These are phyloP conservation scores for Pseudochirops corinnae DNA, from an alignment of 2,797 vertebrate genomes.

Conservation along the genomic window DNA sequence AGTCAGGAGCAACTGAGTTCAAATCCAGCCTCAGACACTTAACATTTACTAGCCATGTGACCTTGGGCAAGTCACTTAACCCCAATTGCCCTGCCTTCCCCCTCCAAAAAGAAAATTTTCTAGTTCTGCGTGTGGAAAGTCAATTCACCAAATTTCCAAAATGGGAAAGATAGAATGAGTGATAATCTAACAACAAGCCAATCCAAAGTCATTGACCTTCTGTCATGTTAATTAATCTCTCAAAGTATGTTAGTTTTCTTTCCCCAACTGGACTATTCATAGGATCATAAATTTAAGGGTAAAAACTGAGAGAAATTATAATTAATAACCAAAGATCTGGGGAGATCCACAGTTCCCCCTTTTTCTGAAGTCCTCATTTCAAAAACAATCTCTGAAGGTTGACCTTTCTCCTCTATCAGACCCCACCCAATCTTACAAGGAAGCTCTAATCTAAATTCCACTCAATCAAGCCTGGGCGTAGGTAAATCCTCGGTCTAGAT, in stretches of 20 bases:
- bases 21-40: no score
- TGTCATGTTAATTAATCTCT: background rate
- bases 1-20: no score
- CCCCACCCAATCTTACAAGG: background rate
- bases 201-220: background rate
- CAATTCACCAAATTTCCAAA: background rate
- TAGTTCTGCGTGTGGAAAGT: background rate
- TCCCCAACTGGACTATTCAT: background rate
- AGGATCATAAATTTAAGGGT: background rate
- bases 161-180: background rate
- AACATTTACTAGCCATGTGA: no score
- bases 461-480: background rate
- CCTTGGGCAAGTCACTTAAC: no score
- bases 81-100: no score
- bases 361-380: background rate
- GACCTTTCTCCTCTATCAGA: background rate
- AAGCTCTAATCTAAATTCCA: background rate
- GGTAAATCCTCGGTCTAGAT: background rate
- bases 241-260: background rate
- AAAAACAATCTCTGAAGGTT: background rate
- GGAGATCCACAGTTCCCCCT: background rate
- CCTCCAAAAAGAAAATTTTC: background rate
- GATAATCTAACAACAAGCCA: background rate
- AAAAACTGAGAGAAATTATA: background rate
- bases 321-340: background rate